Evolutionary conservation across 2,888 invertebrate species (phyloP), one percentile per base, ranked within the genome.

Genomic region (Yponomeuta sedellus): DNA sequence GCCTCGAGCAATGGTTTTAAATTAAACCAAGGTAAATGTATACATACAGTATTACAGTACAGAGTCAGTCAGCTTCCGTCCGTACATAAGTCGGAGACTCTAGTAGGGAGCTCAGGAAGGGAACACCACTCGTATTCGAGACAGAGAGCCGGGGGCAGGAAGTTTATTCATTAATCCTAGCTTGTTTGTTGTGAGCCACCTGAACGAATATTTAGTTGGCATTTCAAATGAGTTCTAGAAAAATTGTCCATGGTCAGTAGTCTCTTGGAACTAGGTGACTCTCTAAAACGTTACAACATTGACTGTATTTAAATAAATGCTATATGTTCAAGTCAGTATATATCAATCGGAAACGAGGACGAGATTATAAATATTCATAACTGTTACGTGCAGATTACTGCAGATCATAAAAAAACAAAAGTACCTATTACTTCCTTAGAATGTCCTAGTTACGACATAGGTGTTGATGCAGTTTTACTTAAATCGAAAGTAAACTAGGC

Each of bases 1-100:
- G 64, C 28, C 19, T 34, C 56, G n/a, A 57, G 57, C 25, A 22
- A 25, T 20, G 58, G 64, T 64, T 64, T 64, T 64, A 64, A 64
- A 64, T 64, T 64, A 64, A 64, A 52, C 44, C 20, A 39, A 63
- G 28, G 56, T 56, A 40, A 28, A 58, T 58, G 58, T 58, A 58
- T 58, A 58, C 57, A 25, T 25, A 25, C 25, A 61, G 61, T 61
- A 22, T 61, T 16, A 34, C 28, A 44, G 44, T n/a, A n/a, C n/a
- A n/a, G n/a, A n/a, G n/a, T n/a, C n/a, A 52, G 44, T 16, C 10
- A 16, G 16, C 44, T 52, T 52, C 44, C 44, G 44, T 52, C 2
- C 12, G 12, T 44, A 44, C 12, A 52, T 52, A 16, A 16, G 44
- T 16, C 44, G 16, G 44, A 52, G 61, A 16, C 34, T 16, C 34